phyloP scores from a whole-genome alignment of 2,888 invertebrate species.

The Athetis lepigone region DNA sequence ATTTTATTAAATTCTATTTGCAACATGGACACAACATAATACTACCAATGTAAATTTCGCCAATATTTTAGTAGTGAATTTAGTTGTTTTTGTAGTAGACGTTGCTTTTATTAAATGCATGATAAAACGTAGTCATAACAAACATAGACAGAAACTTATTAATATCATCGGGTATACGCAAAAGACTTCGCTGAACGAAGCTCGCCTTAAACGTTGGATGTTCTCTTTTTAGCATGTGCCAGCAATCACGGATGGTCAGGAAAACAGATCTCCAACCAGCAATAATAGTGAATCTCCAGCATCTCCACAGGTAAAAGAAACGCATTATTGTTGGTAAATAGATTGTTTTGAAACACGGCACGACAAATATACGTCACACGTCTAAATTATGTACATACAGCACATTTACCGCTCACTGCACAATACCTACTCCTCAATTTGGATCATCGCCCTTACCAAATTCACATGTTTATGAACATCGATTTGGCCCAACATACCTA shows the following conservation, averaged over 20 bases:
- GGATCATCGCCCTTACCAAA: constrained; percentile 23
- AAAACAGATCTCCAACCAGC: constrained; percentile 79
- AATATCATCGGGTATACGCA: neutral
- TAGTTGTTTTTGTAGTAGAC: constrained; percentile 16
- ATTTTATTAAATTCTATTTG: constrained; percentile 3
- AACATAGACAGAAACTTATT: neutral
- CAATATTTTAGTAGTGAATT: constrained; percentile 1
- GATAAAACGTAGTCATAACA: constrained; percentile 6
- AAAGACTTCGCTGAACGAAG: constrained; percentile 23
- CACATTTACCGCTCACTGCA: constrained; percentile 1
- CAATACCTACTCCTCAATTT: constrained; percentile 24
- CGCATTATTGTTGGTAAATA: constrained; percentile 14
- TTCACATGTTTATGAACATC: neutral
- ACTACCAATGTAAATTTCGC: neutral
- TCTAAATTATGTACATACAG: constrained; percentile 10
- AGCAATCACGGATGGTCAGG: constrained; percentile 87
- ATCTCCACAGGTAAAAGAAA: constrained; percentile 79
- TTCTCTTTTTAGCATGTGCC: constrained; percentile 82
- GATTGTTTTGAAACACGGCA: neutral
- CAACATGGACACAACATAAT: constrained; percentile 2
- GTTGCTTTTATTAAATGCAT: constrained; percentile 28
- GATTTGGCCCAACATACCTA: neutral
- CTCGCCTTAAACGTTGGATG: constrained; percentile 39
- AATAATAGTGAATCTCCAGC: constrained; percentile 79
- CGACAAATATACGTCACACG: neutral